phyloP scores from a whole-genome alignment of 2,797 vertebrate species.

The Zonotrichia albicollis region DNA sequence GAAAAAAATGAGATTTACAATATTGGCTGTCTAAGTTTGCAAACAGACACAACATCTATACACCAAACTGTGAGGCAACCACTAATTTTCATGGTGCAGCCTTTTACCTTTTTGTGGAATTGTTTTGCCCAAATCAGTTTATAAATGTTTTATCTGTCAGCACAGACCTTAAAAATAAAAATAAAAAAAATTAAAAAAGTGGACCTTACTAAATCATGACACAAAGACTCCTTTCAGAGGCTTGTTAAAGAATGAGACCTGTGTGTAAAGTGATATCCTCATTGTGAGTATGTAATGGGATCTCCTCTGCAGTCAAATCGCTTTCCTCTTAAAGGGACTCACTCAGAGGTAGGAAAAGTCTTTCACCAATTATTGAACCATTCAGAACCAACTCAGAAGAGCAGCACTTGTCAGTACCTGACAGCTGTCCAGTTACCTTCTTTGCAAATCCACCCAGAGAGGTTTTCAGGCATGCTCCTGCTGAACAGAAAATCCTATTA shows the following conservation, averaged over 20 bases:
- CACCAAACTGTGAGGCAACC: not conserved
- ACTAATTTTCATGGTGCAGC: not conserved
- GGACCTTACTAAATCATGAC: not conserved
- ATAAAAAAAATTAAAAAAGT: not conserved
- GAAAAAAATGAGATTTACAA: not conserved
- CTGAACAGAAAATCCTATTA: slow-evolving; percentile 7
- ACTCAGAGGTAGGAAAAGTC: not conserved
- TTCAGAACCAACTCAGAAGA: slow-evolving; percentile 20
- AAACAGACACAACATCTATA: not conserved
- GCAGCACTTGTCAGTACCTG: not conserved
- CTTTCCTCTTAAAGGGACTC: slow-evolving; percentile 30
- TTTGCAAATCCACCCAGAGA: not conserved
- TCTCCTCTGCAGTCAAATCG: not conserved
- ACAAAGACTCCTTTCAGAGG: slow-evolving; percentile 56
- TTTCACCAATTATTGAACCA: not conserved
- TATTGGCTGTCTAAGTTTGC: not conserved
- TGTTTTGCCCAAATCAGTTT: not conserved
- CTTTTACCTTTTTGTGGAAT: not conserved
- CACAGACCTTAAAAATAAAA: not conserved
- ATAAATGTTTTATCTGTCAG: not conserved
- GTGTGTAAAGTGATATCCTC: slow-evolving; percentile 48
- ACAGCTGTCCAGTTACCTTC: not conserved
- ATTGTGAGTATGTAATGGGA: slow-evolving; percentile 46
- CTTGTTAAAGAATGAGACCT: slow-evolving; percentile 31
- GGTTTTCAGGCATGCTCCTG: not conserved